Conservation (phyloP, 2,888 invertebrate species). For the Eucera pruinosa region DNA sequence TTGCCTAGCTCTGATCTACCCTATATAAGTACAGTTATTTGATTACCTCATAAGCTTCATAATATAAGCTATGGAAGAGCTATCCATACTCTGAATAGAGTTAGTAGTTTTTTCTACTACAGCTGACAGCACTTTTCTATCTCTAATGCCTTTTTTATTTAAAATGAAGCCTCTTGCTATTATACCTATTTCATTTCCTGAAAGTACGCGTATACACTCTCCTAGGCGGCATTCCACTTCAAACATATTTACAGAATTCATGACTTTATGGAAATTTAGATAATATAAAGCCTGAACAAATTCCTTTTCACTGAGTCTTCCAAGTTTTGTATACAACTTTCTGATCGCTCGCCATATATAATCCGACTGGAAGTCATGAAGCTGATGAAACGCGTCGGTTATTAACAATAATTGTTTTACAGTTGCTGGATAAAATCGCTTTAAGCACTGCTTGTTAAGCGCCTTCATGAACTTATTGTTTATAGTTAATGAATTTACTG, state of each 20-base stretch:
- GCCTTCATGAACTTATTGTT: slow-evolving; percentile 88
- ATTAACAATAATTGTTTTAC: slow-evolving; percentile 86
- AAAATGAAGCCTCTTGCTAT: slow-evolving; percentile 92
- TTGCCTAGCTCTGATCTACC: no score
- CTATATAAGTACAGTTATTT: neutral
- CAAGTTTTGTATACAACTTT: slow-evolving; percentile 86
- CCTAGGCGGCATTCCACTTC: slow-evolving; percentile 88
- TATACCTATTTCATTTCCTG: slow-evolving; percentile 89
- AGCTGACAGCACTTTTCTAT: slow-evolving; percentile 84
- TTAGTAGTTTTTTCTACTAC: slow-evolving; percentile 86
- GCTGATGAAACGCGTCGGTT: slow-evolving; percentile 88
- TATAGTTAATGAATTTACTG: fast-evolving
- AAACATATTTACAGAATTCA: slow-evolving; percentile 86
- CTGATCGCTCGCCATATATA: slow-evolving; percentile 71
- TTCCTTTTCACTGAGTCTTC: slow-evolving; percentile 87
- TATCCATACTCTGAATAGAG: slow-evolving; percentile 86
- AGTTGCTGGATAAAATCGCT: slow-evolving; percentile 85
- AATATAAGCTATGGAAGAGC: slow-evolving; percentile 88
- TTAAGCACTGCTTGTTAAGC: slow-evolving; percentile 88
- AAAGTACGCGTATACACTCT: slow-evolving; percentile 86
- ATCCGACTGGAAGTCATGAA: slow-evolving; percentile 69
- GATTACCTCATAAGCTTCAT: slow-evolving; percentile 85
- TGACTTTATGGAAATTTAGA: slow-evolving; percentile 86
- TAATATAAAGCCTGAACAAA: slow-evolving; percentile 89
- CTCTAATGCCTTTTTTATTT: slow-evolving; percentile 88